Evolutionary conservation across 2,113 vertebrate genomes (phyloP).

Genomic region (Caloenas nicobarica): DNA sequence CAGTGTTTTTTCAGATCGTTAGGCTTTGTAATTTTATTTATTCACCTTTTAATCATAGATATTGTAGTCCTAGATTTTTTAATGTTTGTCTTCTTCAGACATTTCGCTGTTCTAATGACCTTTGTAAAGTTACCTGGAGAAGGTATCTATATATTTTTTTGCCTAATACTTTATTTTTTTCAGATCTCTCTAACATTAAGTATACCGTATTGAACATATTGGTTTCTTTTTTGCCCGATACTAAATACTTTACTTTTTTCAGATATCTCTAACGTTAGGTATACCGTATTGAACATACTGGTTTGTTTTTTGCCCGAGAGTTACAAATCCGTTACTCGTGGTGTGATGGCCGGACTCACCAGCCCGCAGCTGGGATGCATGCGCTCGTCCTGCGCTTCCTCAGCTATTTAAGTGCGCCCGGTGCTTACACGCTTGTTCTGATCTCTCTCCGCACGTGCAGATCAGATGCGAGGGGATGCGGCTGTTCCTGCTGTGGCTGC

Average conservation of each 20-base stretch:
- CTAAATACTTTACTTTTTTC: neutral
- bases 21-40: neutral
- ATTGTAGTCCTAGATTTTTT: neutral
- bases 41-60: neutral
- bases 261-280: neutral
- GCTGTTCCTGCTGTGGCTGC: slow-evolving; percentile 96
- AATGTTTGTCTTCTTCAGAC: neutral
- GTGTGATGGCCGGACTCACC: neutral
- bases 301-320: neutral
- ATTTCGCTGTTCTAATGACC: neutral
- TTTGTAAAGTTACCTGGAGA: neutral
- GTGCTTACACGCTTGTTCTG: neutral
- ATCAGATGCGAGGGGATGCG: slow-evolving; percentile 97
- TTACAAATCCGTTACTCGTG: neutral
- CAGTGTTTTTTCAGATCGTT: neutral
- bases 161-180: neutral
- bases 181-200: neutral
- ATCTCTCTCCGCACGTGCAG: slow-evolving; percentile 64
- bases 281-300: fast-evolving
- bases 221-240: neutral
- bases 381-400: neutral
- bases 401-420: neutral
- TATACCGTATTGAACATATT: neutral
- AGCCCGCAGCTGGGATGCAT: too few species aligned
- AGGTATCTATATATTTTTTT: neutral